These are phyloP conservation scores for Drosophila seguyi DNA, from an alignment of 1,140 invertebrate genomes.

Conservation along the genomic window DNA sequence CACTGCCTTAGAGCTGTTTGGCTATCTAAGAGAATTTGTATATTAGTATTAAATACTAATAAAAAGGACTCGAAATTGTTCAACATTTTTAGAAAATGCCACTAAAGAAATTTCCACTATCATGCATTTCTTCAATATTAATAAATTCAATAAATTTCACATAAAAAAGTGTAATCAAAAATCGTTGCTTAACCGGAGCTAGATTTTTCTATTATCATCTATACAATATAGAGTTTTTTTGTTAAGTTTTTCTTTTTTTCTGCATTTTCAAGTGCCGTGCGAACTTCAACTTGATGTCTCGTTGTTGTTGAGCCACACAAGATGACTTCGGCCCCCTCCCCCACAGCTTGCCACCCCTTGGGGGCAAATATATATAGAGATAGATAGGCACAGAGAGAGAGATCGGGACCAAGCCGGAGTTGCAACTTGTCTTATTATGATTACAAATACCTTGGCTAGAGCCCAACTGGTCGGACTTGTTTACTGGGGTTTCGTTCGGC, in stretches of 20 bases:
- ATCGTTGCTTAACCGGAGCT: neutral
- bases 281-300: constrained; percentile 76
- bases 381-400: constrained; percentile 9
- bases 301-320: constrained; percentile 66
- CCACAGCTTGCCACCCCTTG: constrained; percentile 19
- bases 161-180: constrained; percentile 18
- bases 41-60: too few relatives aligned
- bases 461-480: constrained; percentile 73
- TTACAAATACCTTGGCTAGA: constrained; percentile 52
- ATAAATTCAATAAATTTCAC: too few relatives aligned
- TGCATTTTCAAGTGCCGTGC: constrained; percentile 77
- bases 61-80: too few relatives aligned
- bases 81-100: neutral
- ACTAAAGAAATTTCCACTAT: neutral
- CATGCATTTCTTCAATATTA: too few relatives aligned
- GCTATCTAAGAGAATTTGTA: neutral
- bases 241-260: constrained; percentile 27
- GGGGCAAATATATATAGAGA: constrained; percentile 1
- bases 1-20: neutral
- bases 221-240: constrained; percentile 56
- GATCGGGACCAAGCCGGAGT: constrained; percentile 14
- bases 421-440: constrained; percentile 52
- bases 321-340: constrained; percentile 51
- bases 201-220: constrained; percentile 59
- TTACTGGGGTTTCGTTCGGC: constrained; percentile 52